These are phyloP conservation scores for Helostoma temminkii DNA, from an alignment of 2,797 vertebrate genomes.

Conservation along the genomic window DNA sequence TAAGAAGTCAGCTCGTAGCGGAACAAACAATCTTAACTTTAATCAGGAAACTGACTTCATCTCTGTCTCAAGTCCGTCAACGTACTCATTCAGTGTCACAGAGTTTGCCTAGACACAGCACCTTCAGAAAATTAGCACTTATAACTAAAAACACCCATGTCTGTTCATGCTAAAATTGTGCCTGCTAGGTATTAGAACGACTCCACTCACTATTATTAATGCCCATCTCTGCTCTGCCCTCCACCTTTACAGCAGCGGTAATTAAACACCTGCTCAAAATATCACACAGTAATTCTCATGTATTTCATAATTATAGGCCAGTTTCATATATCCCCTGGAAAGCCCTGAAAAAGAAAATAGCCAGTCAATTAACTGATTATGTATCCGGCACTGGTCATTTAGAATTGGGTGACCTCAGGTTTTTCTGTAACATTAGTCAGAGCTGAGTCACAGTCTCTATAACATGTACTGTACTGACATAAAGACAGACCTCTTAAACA, in stretches of 20 bases:
- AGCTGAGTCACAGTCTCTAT: constrained; percentile 3
- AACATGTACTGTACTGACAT: not conserved
- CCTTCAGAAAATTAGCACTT: constrained; percentile 15
- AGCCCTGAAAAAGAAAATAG: constrained; percentile 32
- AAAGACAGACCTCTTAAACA: too few species aligned
- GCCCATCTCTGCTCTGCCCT: constrained; percentile 13
- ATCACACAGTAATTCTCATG: constrained; percentile 43
- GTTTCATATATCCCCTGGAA: constrained; percentile 32
- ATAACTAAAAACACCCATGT: constrained; percentile 2
- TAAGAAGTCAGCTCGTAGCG: too few species aligned
- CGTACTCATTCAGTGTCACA: not conserved
- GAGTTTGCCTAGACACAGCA: not conserved
- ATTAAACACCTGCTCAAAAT: constrained; percentile 64
- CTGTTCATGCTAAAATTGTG: constrained; percentile 12
- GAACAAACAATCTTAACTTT: constrained; percentile 22
- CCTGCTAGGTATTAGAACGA: constrained; percentile 22
- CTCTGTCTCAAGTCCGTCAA: constrained; percentile 7
- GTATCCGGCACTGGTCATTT: constrained; percentile 34
- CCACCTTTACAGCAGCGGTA: constrained; percentile 37
- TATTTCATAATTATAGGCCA: constrained; percentile 51
- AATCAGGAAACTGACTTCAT: constrained; percentile 19
- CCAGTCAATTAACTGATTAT: constrained; percentile 36
- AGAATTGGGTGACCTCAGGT: constrained; percentile 21
- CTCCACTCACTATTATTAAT: constrained; percentile 31
- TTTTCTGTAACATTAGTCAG: constrained; percentile 9